These are phyloP conservation scores for Caradrina clavipalpis DNA, from an alignment of 2,888 invertebrate species.

Conservation along the genomic window DNA sequence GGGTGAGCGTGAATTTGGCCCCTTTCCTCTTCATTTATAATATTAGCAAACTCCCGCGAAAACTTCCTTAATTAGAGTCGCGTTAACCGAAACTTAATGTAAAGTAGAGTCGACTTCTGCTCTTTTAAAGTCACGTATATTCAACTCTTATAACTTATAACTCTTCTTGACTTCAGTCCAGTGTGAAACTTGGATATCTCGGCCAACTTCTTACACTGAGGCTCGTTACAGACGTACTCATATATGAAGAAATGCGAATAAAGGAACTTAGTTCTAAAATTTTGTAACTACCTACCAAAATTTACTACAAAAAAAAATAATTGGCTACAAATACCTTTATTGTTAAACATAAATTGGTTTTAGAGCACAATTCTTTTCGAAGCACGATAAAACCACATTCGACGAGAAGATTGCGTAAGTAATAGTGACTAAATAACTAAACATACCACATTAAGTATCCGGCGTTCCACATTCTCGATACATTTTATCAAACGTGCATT, in stretches of 20 bases:
- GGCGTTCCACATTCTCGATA: constrained; percentile 41
- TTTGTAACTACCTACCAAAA: constrained; percentile 9
- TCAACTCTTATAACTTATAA: constrained; percentile 74
- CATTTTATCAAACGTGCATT: constrained; percentile 53
- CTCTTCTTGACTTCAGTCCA: constrained; percentile 71
- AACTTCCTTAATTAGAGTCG: constrained; percentile 84
- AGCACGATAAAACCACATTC: constrained; percentile 11
- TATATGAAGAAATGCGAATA: constrained; percentile 31
- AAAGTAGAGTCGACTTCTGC: constrained; percentile 80
- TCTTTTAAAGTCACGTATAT: constrained; percentile 82
- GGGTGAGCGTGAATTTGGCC: constrained; percentile 73
- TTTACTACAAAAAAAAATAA: not conserved
- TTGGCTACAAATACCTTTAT: not conserved
- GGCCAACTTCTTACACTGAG: constrained; percentile 63
- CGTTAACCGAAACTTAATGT: constrained; percentile 83
- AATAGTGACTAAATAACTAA: constrained; percentile 34
- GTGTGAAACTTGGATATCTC: constrained; percentile 72
- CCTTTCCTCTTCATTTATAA: constrained; percentile 83
- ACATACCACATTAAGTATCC: constrained; percentile 34
- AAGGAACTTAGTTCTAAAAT: constrained; percentile 18
- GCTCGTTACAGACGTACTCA: constrained; percentile 52
- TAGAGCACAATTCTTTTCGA: not conserved
- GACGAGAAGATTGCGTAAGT: constrained; percentile 26
- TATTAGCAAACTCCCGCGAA: constrained; percentile 78
- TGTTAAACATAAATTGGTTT: constrained; percentile 22